Percentiles rank a stretch among this genome's conserved stretches.
Evolutionary conservation across 2,113 vertebrate species (phyloP).

Genomic region (Clarias magur): DNA sequence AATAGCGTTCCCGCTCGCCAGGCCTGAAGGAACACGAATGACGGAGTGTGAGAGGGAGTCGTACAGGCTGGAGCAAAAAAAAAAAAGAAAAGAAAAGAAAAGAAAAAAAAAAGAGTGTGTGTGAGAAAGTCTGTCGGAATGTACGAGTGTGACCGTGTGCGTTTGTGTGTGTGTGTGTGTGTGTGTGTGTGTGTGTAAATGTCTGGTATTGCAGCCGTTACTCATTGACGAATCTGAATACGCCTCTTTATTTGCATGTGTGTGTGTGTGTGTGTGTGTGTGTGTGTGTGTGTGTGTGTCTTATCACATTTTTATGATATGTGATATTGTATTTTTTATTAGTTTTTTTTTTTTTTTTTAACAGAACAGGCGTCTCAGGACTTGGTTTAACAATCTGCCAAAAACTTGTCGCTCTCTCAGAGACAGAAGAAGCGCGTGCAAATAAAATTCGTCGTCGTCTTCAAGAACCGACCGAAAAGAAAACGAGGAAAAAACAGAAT

Average conservation of each 20-base stretch:
- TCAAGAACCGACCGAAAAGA: no score
- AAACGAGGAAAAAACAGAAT: no score
- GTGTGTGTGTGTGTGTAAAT: constrained; percentile 28
- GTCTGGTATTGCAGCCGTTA: not conserved
- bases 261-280: not conserved
- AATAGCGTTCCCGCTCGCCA: constrained; percentile 13
- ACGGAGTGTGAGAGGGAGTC: constrained; percentile 3
- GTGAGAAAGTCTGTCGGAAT: constrained; percentile 16
- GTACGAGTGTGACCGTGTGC: not conserved
- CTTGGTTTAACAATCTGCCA: not conserved
- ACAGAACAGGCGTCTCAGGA: constrained; percentile 4
- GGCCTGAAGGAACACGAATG: constrained; percentile 23
- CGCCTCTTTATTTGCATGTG: not conserved
- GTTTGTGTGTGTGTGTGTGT: constrained; percentile 5
- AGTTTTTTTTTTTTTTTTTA: constrained; percentile 4
- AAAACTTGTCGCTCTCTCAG: not conserved
- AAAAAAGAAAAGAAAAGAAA: not conserved
- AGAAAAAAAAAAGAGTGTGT: not conserved
- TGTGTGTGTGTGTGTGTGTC: constrained; percentile 3
- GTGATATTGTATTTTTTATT: constrained; percentile 13
- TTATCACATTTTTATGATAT: not conserved
- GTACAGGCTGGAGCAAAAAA: constrained; percentile 33
- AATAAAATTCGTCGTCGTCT: no score
- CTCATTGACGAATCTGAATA: not conserved
- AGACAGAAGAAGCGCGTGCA: not conserved